Evolutionary conservation across 2,888 invertebrate species (phyloP).

Genomic region (Euspilapteryx auroguttella): DNA sequence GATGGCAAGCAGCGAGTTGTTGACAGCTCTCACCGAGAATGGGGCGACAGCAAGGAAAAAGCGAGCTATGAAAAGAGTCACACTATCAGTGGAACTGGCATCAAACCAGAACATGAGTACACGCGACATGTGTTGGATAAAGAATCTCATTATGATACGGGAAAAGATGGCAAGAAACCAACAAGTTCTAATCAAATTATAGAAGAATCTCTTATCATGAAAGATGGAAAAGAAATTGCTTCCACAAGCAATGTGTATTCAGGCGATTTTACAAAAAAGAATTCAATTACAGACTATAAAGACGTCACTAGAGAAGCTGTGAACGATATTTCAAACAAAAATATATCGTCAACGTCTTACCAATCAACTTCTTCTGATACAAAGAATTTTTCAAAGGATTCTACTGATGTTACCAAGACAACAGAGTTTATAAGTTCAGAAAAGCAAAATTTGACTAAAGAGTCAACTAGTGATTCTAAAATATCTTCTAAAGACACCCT

Average conservation of each 20-base stretch:
- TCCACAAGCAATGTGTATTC: slow-evolving; percentile 41
- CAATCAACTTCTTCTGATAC: slow-evolving; percentile 21
- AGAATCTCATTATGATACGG: slow-evolving; percentile 60
- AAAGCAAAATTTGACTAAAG: slow-evolving; percentile 42
- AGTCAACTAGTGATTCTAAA: slow-evolving; percentile 24
- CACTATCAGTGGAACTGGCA: slow-evolving; percentile 54
- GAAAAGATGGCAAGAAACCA: slow-evolving; percentile 55
- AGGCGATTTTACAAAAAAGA: slow-evolving; percentile 45
- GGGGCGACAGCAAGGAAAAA: slow-evolving; percentile 54
- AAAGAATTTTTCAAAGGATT: slow-evolving; percentile 19
- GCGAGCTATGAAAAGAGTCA: slow-evolving; percentile 56
- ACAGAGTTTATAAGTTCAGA: slow-evolving; percentile 42
- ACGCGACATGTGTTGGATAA: slow-evolving; percentile 55
- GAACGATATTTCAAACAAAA: slow-evolving; percentile 20
- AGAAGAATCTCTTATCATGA: slow-evolving; percentile 40
- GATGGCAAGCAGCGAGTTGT: slow-evolving; percentile 64
- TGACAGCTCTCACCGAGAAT: slow-evolving; percentile 62
- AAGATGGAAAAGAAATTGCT: slow-evolving; percentile 47
- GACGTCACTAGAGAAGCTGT: slow-evolving; percentile 23
- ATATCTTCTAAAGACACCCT: slow-evolving; percentile 31
- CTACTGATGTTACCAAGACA: slow-evolving; percentile 25
- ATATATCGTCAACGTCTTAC: slow-evolving; percentile 19
- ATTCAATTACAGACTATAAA: slow-evolving; percentile 26
- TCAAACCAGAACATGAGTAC: slow-evolving; percentile 60
- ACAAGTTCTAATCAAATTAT: slow-evolving; percentile 37